A percentile compares a stretch with the other conserved stretches of the same genome.
Evolutionary conservation across 2,888 invertebrate genomes (phyloP).

Genomic region (Limnephilus lunatus): DNA sequence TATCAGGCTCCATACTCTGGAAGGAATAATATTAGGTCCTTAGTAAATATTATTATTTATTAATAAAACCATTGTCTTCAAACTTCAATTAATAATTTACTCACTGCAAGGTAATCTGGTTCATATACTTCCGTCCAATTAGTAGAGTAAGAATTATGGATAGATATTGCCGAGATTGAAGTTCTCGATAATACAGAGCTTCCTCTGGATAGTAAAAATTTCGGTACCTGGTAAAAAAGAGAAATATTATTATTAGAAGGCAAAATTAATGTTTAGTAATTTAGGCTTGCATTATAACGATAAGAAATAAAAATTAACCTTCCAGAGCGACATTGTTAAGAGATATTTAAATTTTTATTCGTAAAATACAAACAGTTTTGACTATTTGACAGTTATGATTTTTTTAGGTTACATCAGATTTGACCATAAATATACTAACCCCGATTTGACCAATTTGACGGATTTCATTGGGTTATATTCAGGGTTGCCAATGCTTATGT

Average conservation of each 20-base stretch:
- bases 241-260: not conserved
- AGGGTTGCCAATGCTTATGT: too few species aligned
- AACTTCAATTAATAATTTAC: slow-evolving; percentile 67
- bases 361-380: not conserved
- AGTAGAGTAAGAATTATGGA: not conserved
- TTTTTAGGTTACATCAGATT: slow-evolving; percentile 20
- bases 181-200: slow-evolving; percentile 30
- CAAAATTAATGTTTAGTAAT: too few species aligned
- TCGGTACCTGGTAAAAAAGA: slow-evolving; percentile 38
- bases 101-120: slow-evolving; percentile 86
- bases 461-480: too few species aligned
- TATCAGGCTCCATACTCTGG: slow-evolving; percentile 81
- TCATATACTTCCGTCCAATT: slow-evolving; percentile 77
- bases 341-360: not conserved
- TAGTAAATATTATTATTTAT: not conserved
- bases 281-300: not conserved
- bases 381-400: not conserved
- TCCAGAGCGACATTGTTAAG: slow-evolving; percentile 46
- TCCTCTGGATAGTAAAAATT: slow-evolving; percentile 7
- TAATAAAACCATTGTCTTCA: not conserved
- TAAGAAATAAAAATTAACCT: slow-evolving; percentile 22
- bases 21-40: slow-evolving; percentile 68
- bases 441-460: too few species aligned
- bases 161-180: not conserved
- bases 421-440: too few species aligned